phyloP scores from a whole-genome alignment of 2,888 invertebrate genomes.

The Hyalella azteca region DNA sequence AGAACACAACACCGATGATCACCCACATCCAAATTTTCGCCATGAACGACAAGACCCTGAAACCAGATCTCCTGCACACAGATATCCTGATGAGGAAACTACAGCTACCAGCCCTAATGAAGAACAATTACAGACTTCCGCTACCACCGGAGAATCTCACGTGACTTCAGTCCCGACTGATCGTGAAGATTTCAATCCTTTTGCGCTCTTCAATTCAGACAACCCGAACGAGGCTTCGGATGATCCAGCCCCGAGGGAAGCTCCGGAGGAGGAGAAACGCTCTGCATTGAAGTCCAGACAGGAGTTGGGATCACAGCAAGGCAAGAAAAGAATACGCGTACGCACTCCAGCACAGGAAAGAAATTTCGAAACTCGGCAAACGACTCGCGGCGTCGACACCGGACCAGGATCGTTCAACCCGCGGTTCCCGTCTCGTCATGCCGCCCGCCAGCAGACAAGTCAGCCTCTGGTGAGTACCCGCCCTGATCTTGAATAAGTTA shows the following conservation, averaged over 20 bases:
- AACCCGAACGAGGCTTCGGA: not conserved
- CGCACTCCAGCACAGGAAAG: not conserved
- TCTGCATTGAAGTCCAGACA: not conserved
- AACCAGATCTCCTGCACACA: constrained; percentile 31
- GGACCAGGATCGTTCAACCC: not conserved
- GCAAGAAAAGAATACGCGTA: not conserved
- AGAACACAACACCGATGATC: constrained; percentile 10
- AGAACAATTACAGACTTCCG: not conserved
- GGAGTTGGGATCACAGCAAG: not conserved
- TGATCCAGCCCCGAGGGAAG: not conserved
- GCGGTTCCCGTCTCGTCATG: not conserved
- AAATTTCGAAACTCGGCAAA: constrained; percentile 1
- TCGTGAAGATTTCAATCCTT: not conserved
- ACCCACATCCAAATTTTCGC: not conserved
- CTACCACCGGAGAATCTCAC: constrained; percentile 13
- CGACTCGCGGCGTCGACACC: not conserved
- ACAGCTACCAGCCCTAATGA: not conserved
- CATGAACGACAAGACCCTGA: not conserved
- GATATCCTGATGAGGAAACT: constrained; percentile 21
- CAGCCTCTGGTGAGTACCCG: constrained; percentile 10
- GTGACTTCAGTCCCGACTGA: not conserved
- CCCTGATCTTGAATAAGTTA: not conserved
- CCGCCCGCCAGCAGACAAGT: not conserved
- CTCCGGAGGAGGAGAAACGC: not conserved
- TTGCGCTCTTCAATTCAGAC: constrained; percentile 12